Evolutionary conservation across 2,888 invertebrate species (phyloP), one percentile per base, ranked within the genome.

Genomic region (Glaucopsyche alexis): DNA sequence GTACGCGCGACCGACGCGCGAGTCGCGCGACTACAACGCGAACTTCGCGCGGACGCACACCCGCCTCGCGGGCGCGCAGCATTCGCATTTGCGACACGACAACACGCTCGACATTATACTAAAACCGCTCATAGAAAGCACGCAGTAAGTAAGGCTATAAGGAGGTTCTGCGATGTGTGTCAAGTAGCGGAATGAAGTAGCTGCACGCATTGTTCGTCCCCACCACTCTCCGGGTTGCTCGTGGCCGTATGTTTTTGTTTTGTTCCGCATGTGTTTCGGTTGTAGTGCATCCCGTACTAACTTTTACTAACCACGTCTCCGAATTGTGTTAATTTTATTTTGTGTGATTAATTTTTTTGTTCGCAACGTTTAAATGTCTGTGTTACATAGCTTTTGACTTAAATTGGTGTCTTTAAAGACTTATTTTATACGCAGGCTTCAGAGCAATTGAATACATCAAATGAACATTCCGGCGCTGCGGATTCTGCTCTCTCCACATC

Each of bases 71-170:
- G 84, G 79, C 77, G 82, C 84, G 80, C 77, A 82, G 78, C 81
- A 81, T 78, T 80, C 82, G 78, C 83, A 83, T 79, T 80, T 82
- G 76, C 86, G 91, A 77, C 90, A 90, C 83, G 93, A 93, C 91
- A 93, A 93, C 92, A 93, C 93, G 75, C 93, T 93, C 90, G 92
- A 93, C 90, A 91, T 93, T 89, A 93, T 93, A 80, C 87, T 93
- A 83, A 93, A 93, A 85, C 93, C 93, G 84, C 93, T 93, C 84
- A 93, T 93, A 88, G 93, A 93, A 88, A 93, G 93, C 91, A 93
- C 93, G 87, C 93, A 93, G 93, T 93, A 93, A 93, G 93, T 93
- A 92, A 88, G 85, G 80, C 84, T 83, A 81, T 82, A 81, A 81
- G 79, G 80, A 79, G 80, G 80, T 74, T 80, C 82, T 79, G 80